Evolutionary conservation across 2,888 invertebrate species (phyloP), one percentile per base, ranked within the genome.

Genomic region (Germaria angustata): DNA sequence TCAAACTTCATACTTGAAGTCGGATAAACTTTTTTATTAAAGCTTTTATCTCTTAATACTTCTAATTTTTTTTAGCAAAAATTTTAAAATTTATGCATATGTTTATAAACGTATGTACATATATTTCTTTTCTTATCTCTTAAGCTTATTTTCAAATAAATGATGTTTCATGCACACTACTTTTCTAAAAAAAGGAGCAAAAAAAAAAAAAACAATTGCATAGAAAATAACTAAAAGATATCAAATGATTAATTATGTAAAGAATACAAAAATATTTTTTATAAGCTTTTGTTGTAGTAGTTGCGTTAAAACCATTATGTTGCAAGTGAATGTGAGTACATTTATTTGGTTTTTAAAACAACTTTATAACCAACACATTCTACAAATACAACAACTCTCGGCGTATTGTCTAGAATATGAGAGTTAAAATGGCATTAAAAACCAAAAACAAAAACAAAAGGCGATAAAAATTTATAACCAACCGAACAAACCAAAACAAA

Each of bases 381-480:
- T 57, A 44, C 32, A 11, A 75, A 39, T 41, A 32, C 63, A 63
- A 65, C 39, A 69, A 34, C 41, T 13, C 22, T n/a, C 65, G 36
- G 20, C 46, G 36, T 55, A 79, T 66, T 65, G 72, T 79, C 79
- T 72, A 53, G 44, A 79, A 73, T 72, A 73, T 72, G 66, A 73
- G 51, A 73, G 72, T 80, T 69, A 73, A 66, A 80, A 73, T 80
- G 79, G 73, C 79, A 80, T 80, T 80, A 80, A 80, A 73, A 66
- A 66, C 46, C 53, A 76, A 69, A 73, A 73, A 53, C 51, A 49
- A 24, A 66, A 68, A 66, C 51, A 34, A 53, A 28, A 59, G 79
- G 55, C 82, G 82, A 82, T 82, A 82, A 82, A 82, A 75, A 82
- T 82, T 76, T 82, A 82, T 82, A 79, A 76, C 79, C 82, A 79